phyloP scores from a whole-genome alignment of 2,888 invertebrate genomes.

The Leptinotarsa juncta region DNA sequence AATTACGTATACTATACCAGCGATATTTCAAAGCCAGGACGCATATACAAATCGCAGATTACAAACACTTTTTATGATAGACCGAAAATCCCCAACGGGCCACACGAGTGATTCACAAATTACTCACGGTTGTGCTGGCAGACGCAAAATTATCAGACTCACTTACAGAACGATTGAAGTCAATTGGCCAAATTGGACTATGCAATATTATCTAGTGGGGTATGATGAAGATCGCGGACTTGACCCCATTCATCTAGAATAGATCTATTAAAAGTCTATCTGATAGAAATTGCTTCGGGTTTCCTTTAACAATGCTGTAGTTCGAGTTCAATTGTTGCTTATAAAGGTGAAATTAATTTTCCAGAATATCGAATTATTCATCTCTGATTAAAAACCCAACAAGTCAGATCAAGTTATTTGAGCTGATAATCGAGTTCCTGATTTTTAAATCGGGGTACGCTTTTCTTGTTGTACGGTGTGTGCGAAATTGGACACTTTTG shows the following conservation, averaged over 20 bases:
- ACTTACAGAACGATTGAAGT: slow-evolving; percentile 30
- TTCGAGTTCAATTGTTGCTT: no score
- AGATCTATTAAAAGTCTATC: background rate
- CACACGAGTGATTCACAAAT: slow-evolving; percentile 11
- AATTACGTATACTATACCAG: background rate
- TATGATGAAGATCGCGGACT: background rate
- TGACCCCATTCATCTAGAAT: background rate
- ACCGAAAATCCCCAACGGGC: slow-evolving; percentile 15
- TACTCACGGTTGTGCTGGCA: slow-evolving; percentile 23
- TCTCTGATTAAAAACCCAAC: no score
- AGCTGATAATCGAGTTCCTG: no score
- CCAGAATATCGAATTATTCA: no score
- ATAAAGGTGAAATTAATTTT: no score
- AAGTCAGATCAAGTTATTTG: no score
- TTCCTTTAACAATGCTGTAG: no score
- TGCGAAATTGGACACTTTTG: no score
- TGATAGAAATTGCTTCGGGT: background rate
- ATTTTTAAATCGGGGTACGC: background rate
- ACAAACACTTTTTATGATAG: slow-evolving; percentile 12
- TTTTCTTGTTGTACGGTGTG: no score
- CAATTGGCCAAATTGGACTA: slow-evolving; percentile 31
- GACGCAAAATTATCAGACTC: slow-evolving; percentile 28
- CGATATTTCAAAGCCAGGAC: background rate
- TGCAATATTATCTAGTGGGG: background rate
- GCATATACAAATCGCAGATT: background rate